Conservation (phyloP, 2,888 invertebrate genomes). For the Sabatieria punctata region DNA sequence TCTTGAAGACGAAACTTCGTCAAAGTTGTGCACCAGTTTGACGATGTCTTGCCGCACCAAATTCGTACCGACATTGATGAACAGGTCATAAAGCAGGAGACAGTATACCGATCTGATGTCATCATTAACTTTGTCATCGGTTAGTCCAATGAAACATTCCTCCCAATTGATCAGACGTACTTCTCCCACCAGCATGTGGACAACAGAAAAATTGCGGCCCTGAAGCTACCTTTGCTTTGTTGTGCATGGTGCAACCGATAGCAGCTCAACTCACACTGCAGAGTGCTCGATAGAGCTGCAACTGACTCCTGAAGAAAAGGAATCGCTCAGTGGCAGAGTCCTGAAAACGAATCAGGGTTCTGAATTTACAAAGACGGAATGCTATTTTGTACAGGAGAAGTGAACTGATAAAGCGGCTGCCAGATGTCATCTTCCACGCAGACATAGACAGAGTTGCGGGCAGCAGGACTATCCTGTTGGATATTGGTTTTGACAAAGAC, state of each 20-base stretch:
- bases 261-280: conserved; percentile 30
- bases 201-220: conserved; percentile 31
- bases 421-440: conserved; percentile 27
- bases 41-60: conserved; percentile 30
- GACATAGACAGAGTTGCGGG: conserved; percentile 28
- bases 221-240: conserved; percentile 8
- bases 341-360: too few relatives aligned
- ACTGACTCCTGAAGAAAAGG: conserved; percentile 31
- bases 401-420: conserved; percentile 9
- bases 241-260: too few relatives aligned
- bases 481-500: conserved; percentile 23
- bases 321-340: conserved; percentile 19
- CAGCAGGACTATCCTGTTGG: conserved; percentile 29
- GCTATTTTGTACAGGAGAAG: background rate
- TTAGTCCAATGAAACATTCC: conserved; percentile 31
- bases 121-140: conserved; percentile 28
- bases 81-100: conserved; percentile 29
- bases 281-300: conserved; percentile 31
- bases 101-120: conserved; percentile 32
- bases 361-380: too few relatives aligned
- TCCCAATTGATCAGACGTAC: conserved; percentile 32
- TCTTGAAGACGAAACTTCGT: conserved; percentile 32
- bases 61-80: conserved; percentile 32
- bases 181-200: conserved; percentile 30
- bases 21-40: conserved; percentile 31